phyloP scores from a whole-genome alignment of 2,888 invertebrate species.

The Strigamia crassipes region DNA sequence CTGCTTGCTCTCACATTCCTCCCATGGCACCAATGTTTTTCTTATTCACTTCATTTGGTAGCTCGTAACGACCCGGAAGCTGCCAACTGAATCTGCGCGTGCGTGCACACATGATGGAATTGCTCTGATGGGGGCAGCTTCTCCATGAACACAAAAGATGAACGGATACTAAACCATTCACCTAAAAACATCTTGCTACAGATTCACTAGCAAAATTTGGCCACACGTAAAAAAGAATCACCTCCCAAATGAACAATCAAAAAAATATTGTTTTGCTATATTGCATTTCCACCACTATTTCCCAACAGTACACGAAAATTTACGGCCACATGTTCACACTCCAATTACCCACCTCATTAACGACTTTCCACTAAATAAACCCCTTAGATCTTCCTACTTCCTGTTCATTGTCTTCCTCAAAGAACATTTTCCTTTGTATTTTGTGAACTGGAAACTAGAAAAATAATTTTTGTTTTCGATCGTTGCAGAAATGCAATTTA shows the following conservation, averaged over 20 bases:
- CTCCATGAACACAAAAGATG: constrained; percentile 10
- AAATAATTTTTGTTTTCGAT: not conserved
- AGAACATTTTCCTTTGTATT: not conserved
- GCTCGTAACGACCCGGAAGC: constrained; percentile 21
- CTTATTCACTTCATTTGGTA: constrained; percentile 16
- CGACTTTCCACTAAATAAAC: not conserved
- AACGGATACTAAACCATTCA: constrained; percentile 10
- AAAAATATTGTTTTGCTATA: not conserved
- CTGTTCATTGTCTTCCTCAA: not conserved
- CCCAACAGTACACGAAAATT: not conserved
- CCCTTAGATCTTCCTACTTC: not conserved
- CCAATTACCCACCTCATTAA: constrained; percentile 10
- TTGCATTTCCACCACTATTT: not conserved
- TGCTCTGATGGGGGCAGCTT: constrained; percentile 11
- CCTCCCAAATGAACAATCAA: not conserved
- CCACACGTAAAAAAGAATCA: not conserved
- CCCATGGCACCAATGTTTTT: constrained; percentile 21
- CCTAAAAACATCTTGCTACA: not conserved
- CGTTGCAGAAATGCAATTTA: not conserved
- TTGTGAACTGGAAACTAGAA: not conserved
- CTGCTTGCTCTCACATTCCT: constrained; percentile 12
- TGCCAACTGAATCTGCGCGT: constrained; percentile 16
- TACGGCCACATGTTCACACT: not conserved
- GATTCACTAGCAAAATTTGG: not conserved
- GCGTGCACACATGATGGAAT: constrained; percentile 16